Conservation (phyloP, 2,888 invertebrate genomes). For the Ethmia dodecea region DNA sequence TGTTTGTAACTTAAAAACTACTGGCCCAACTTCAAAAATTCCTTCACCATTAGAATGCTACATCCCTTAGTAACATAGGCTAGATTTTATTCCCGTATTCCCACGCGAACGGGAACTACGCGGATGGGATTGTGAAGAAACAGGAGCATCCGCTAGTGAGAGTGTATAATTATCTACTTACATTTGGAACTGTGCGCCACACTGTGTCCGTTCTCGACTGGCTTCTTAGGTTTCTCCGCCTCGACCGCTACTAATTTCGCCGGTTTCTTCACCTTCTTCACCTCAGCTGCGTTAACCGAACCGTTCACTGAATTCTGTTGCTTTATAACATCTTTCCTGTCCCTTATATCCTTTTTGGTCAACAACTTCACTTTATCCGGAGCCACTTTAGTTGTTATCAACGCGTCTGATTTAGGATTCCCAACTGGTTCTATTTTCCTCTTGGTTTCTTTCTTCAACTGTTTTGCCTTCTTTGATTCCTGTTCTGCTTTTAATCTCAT, state of each 20-base stretch:
- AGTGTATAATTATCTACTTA: no score
- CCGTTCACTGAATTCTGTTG: slow-evolving; percentile 55
- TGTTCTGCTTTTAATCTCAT: slow-evolving; percentile 63
- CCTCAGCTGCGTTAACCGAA: slow-evolving; percentile 37
- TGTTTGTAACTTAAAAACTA: no score
- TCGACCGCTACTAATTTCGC: slow-evolving; percentile 44
- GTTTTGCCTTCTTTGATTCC: slow-evolving; percentile 53
- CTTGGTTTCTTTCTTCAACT: slow-evolving; percentile 43
- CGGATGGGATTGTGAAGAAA: no score
- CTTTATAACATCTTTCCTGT: slow-evolving; percentile 56
- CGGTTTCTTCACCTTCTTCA: slow-evolving; percentile 54
- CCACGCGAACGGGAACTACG: no score
- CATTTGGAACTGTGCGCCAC: slow-evolving; percentile 36
- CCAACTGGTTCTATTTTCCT: slow-evolving; percentile 54
- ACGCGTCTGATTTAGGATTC: slow-evolving; percentile 54
- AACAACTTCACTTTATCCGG: slow-evolving; percentile 62
- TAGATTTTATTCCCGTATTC: no score
- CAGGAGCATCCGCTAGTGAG: no score
- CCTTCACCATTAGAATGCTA: no score
- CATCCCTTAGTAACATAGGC: no score
- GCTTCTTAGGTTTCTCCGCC: slow-evolving; percentile 41
- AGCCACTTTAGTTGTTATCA: slow-evolving; percentile 49
- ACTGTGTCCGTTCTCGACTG: slow-evolving; percentile 53
- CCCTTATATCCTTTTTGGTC: slow-evolving; percentile 61
- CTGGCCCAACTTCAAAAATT: no score